phyloP scores from a whole-genome alignment of 2,888 invertebrate species.

The Brachypalpus laphriformis region DNA sequence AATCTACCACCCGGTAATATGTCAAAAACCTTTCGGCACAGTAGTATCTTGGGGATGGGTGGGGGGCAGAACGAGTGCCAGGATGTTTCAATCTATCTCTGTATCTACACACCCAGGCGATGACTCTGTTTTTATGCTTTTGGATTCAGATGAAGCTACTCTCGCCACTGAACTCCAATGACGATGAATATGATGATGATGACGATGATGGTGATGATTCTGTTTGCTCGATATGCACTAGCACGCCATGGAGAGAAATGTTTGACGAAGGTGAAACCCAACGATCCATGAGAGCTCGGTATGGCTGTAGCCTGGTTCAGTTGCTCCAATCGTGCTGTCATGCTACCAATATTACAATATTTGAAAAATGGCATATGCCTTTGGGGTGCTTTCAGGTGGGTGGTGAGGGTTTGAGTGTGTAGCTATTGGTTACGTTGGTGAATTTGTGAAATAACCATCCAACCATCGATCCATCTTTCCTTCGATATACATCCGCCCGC shows the following conservation, averaged over 20 bases:
- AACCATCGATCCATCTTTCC: conserved; percentile 45
- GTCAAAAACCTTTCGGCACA: conserved; percentile 63
- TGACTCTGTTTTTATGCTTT: conserved; percentile 51
- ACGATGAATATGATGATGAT: conserved; percentile 60
- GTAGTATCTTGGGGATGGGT: not conserved
- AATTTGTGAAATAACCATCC: conserved; percentile 66
- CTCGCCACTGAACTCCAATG: conserved; percentile 54
- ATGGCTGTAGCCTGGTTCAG: conserved; percentile 34
- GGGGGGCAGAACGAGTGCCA: conserved; percentile 24
- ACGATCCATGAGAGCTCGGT: conserved; percentile 67
- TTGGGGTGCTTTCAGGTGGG: not conserved
- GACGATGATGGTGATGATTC: conserved; percentile 67
- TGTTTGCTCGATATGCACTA: conserved; percentile 68
- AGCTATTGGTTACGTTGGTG: conserved; percentile 66
- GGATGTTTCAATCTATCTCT: conserved; percentile 70
- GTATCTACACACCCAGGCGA: conserved; percentile 37
- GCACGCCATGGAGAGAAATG: conserved; percentile 47
- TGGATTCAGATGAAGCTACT: conserved; percentile 63
- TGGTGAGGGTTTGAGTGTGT: conserved; percentile 8
- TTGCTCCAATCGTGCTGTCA: conserved; percentile 57
- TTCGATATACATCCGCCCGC: conserved; percentile 1
- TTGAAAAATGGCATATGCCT: conserved; percentile 74
- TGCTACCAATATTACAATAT: conserved; percentile 70
- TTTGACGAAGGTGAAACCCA: conserved; percentile 71
- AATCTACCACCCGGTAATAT: conserved; percentile 59